Base-by-base conservation (phyloP, 2,797 vertebrate genomes). In the Bovichtus diacanthus region DNA sequence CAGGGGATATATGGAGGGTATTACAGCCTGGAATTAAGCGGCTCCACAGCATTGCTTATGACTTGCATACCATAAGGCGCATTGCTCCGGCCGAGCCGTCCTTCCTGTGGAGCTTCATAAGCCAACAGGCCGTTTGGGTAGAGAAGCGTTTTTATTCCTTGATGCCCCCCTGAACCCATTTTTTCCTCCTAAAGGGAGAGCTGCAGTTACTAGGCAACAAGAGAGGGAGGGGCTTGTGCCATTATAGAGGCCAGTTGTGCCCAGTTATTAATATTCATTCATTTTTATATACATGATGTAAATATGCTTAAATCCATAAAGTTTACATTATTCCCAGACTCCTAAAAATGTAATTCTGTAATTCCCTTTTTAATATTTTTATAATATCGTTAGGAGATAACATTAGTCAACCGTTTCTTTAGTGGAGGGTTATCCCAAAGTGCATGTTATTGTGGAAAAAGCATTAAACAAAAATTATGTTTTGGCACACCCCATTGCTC, bases 401-500 rank as follows among this genome's bases (percentile, higher is more conserved):
- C 54, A 79, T 70, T 58, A 83, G 72, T 84, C 84, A 81, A 78
- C 43, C 70, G 19, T 80, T 80, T 73, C 60, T 74, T 77, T 66
- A 65, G 74, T 46, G 43, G 67, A 78, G 76, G 83, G 83, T 90
- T 85, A 83, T 82, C 78, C 84, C 72, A 84, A 88, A 91, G 78
- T 84, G 80, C 70, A 76, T 90, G 83, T 90, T 87, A 69, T 86
- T 83, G 61, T 84, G 72, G 13, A 81, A 80, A 84, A 90, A 88
- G 74, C 85, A 85, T 90, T 88, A 90, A 89, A 83, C 87, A 85
- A 92, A 91, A 91, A 92, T 89, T 79, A 81, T 90, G 89, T 93
- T 94, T 91, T 91, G 83, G 90, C 76, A 92, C 90, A 93, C 74
- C 79, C 89, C 88, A 92, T 90, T 89, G 92, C 91, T 93, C 83